phyloP scores from a whole-genome alignment of 2,888 invertebrate genomes.

The Nebria brevicollis region DNA sequence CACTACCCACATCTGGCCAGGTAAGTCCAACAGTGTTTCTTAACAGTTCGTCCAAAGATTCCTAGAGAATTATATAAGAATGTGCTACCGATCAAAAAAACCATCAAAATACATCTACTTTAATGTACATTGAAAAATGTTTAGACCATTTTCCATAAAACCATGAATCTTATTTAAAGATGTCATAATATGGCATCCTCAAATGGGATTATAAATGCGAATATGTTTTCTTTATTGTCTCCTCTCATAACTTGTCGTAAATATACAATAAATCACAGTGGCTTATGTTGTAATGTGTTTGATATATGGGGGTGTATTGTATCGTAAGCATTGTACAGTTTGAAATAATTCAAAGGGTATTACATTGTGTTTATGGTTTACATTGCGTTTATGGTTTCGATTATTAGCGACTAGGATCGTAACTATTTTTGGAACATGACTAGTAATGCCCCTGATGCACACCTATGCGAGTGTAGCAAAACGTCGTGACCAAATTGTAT shows the following conservation, averaged over 20 bases:
- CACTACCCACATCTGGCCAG: constrained; percentile 7
- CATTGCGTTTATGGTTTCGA: no score
- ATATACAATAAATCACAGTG: neutral
- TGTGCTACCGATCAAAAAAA: no score
- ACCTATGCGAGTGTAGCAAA: neutral
- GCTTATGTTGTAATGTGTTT: neutral
- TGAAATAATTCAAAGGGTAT: neutral
- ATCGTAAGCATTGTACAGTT: neutral
- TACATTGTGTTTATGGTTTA: neutral
- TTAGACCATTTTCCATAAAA: no score
- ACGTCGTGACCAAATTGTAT: neutral
- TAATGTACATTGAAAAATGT: no score
- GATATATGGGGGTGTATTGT: neutral
- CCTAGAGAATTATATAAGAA: no score
- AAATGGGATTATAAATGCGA: neutral
- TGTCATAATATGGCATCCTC: no score
- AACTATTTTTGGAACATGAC: no score
- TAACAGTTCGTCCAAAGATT: neutral
- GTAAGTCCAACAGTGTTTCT: constrained; percentile 9
- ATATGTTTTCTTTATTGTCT: neutral
- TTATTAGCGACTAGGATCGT: neutral
- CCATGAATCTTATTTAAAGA: no score
- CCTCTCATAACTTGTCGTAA: neutral
- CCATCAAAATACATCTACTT: no score
- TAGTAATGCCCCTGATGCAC: neutral